Conservation (phyloP, 2,888 invertebrate species). For the Leptogaster cylindrica region DNA sequence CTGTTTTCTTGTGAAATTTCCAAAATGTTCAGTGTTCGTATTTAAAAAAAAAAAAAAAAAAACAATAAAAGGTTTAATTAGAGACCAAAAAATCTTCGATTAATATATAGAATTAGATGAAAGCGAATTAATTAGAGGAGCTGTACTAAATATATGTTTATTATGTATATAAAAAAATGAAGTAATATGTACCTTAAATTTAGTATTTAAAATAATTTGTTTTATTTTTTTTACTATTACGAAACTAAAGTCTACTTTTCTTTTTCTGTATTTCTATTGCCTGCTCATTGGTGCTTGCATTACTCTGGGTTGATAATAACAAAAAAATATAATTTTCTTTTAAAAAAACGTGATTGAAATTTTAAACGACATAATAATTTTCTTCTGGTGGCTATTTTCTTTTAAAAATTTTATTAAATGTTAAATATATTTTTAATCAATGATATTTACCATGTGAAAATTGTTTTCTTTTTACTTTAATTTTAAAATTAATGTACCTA, state of each 20-base stretch:
- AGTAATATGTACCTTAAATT: too few species aligned
- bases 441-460: background rate
- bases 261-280: conserved; percentile 53
- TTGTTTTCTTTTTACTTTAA: background rate
- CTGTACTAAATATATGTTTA: too few species aligned
- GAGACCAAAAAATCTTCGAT: too few species aligned
- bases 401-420: conserved; percentile 1
- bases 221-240: background rate
- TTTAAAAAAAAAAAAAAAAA: too few species aligned
- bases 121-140: too few species aligned
- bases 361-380: conserved; percentile 14
- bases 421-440: background rate
- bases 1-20: too few species aligned
- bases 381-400: conserved; percentile 12
- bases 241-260: conserved; percentile 27
- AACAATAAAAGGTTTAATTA: too few species aligned
- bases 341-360: conserved; percentile 23
- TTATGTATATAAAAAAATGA: too few species aligned
- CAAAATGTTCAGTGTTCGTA: too few species aligned
- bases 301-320: conserved; percentile 47
- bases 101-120: too few species aligned
- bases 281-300: conserved; percentile 60
- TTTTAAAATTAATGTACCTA: conserved; percentile 1
- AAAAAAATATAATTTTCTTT: background rate
- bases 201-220: too few species aligned